Evolutionary conservation across 2,113 vertebrate genomes (phyloP), one percentile per base, ranked within the genome.

Genomic region (Balaenoptera acutorostrata): DNA sequence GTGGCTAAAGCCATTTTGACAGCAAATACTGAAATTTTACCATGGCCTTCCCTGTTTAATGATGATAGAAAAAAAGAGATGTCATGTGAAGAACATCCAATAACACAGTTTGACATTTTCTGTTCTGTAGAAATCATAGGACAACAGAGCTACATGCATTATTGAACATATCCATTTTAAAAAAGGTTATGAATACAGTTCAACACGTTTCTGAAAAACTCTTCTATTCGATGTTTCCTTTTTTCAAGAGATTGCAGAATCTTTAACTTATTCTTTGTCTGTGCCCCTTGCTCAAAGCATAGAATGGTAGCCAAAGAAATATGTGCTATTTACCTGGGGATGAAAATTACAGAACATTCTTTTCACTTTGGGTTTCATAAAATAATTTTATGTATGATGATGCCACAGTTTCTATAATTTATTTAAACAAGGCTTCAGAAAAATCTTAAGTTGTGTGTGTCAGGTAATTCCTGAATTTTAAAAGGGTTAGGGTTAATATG

Each of bases 1-100:
- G 99, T 99, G 87, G 99, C 99, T 96, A 99, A 98, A 89, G 99
- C 99, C 99, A 99, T 99, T 99, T 99, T 99, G 98, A 99, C 99
- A 96, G 99, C 99, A 99, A 99, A 99, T 96, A 99, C 99, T 0
- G 99, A 99, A 88, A 99, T 99, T 98, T 99, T 99, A 96, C 99
- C 99, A 85, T 99, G 99, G 97, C 99, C 99, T 98, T 99, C 99
- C 99, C 99, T 99, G 98, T 98, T 97, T 59, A 97, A 96, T 81
- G 98, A 98, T 6, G 98, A 96, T 41, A 98, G 92, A 33, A 80
- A 82, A 74, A 49, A 80, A 68, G 87, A 55, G 77, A 85, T 84
- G 88, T 96, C 72, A 98, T 83, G 97, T 95, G 86, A 71, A 96
- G 39, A 25, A 81, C 18, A 81, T 89, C 66, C 46, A 84, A 7